Evolutionary conservation across 2,797 vertebrate genomes (phyloP), one percentile per base, ranked within the genome.

Genomic region (Percopsis omiscomaycus): DNA sequence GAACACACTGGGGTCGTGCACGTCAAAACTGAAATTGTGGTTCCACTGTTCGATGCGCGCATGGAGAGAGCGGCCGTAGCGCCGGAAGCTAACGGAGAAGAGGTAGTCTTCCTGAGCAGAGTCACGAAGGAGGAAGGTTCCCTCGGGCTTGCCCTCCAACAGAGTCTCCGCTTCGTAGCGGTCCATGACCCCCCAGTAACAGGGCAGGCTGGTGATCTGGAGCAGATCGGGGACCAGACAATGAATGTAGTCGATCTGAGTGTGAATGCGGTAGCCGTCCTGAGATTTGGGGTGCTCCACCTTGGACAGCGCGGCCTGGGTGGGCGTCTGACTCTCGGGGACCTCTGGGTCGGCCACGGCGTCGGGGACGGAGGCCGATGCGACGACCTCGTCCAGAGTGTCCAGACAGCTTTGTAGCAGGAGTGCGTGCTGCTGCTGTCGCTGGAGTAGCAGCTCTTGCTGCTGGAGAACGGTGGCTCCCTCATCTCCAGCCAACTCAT

Each of bases 181-280:
- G 78, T 95, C 93, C 93, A 95, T 93, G 16, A 93, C 92, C 0
- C 94, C 94, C 94, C 94, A 95, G 84, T 95, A 95, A 70, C 92
- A 95, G 0, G 94, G 86, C 16, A 95, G 83, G 78, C 89, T 92
- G 4, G 92, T 95, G 73, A 95, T 92, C 79, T 89, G 89, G 58
- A 93, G 87, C 61, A 95, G 86, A 69, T 95, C 94, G 0, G 93
- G 94, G 48, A 95, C 94, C 61, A 95, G 77, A 75, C 93, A 94
- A 83, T 94, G 93, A 76, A 94, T 94, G 80, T 94, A 94, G 69
- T 94, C 92, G 0, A 94, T 94, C 74, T 94, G 92, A 1, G 93
- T 93, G 85, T 94, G 93, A 46, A 92, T 82, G 45, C 91, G 92
- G 56, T 92, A 90, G 72, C 81, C 60, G 1, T 92, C 89, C 0